A percentile compares a stretch with the other conserved stretches of the same genome.
Conservation (phyloP, 37 sponge, comb jelly and placozoan species). For the Geodia barretti region DNA sequence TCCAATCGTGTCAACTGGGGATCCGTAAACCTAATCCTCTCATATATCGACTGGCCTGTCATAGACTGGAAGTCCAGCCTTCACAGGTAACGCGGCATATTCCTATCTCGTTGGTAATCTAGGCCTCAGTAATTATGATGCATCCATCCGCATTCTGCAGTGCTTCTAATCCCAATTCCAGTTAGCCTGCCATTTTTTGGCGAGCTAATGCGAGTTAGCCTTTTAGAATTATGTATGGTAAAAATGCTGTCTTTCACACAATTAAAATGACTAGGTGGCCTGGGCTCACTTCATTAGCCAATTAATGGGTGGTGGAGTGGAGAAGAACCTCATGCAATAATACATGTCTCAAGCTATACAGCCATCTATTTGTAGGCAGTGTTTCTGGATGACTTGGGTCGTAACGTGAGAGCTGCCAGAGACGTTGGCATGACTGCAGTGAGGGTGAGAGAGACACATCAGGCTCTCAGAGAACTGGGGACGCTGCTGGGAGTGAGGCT, state of each 20-base stretch:
- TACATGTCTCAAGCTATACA: no score
- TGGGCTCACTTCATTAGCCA: slow-evolving; percentile 6
- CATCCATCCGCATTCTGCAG: no score
- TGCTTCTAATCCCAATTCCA: no score
- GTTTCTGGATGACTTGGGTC: slow-evolving; percentile 63
- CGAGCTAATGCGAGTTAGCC: no score
- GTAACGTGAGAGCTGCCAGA: slow-evolving; percentile 50
- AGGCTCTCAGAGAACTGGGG: slow-evolving; percentile 34
- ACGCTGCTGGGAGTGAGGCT: background rate
- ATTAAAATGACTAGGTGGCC: slow-evolving; percentile 22
- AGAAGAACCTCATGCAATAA: no score
- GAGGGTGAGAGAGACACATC: slow-evolving; percentile 15
- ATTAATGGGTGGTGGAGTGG: background rate
- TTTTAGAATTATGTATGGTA: slow-evolving; percentile 40
- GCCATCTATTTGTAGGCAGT: slow-evolving; percentile 50
- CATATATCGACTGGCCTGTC: slow-evolving; percentile 46
- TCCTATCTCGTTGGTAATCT: background rate
- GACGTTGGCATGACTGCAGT: slow-evolving; percentile 48
- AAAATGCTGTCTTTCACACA: slow-evolving; percentile 35
- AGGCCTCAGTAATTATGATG: background rate
- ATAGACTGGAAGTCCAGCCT: slow-evolving; percentile 38
- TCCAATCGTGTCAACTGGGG: slow-evolving; percentile 53
- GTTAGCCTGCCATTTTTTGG: no score
- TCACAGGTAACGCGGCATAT: slow-evolving; percentile 21
- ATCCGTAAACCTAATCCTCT: slow-evolving; percentile 46